Conservation (phyloP, 1,140 invertebrate genomes). For the Gryllus bimaculatus region DNA sequence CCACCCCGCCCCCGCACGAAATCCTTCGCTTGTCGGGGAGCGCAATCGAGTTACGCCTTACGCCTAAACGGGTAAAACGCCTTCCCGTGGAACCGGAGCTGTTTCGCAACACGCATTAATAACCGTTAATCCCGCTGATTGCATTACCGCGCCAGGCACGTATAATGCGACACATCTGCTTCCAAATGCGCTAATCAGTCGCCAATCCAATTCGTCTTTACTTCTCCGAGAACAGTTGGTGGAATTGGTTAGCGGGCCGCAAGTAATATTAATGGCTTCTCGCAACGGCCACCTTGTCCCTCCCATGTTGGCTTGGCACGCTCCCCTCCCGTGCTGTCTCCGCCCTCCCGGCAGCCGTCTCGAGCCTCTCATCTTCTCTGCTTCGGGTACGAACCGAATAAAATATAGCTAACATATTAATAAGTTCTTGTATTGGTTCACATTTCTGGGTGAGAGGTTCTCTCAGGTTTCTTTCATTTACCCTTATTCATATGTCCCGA, state of each 20-base stretch:
- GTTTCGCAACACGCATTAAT: background rate
- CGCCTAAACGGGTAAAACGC: background rate
- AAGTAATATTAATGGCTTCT: background rate
- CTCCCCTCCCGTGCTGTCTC: background rate
- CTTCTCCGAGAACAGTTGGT: background rate
- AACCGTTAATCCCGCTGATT: conserved; percentile 1
- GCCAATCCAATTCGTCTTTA: background rate
- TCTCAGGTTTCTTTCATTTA: no score
- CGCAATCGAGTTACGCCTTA: background rate
- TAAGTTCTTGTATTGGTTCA: no score
- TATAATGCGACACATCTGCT: background rate
- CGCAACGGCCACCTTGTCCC: background rate
- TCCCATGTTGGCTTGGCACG: background rate
- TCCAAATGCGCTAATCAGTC: conserved; percentile 1
- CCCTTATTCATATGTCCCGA: no score
- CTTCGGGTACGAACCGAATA: no score
- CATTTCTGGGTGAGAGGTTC: no score
- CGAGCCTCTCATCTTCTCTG: no score
- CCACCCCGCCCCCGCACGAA: background rate
- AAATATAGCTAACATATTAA: no score
- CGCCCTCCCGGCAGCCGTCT: no score
- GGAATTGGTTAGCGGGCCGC: background rate
- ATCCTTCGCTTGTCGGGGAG: background rate
- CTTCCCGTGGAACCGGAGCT: background rate
- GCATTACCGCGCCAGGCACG: background rate